These are phyloP conservation scores for Phaethornis superciliosus DNA, from an alignment of 2,113 vertebrate species.

Conservation along the genomic window DNA sequence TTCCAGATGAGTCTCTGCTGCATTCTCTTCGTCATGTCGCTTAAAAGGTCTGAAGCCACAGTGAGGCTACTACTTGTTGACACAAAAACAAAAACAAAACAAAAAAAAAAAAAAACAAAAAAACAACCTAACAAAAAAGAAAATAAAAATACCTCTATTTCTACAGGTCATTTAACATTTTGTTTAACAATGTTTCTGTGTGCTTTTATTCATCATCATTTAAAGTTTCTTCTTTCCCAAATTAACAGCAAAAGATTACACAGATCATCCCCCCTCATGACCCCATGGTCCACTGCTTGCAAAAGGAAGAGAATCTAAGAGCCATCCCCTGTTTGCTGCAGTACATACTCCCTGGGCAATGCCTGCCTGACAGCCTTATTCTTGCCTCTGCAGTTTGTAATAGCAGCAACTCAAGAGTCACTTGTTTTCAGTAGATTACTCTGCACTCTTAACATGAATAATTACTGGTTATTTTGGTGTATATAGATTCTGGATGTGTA, in stretches of 20 bases:
- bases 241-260: neutral
- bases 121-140: neutral
- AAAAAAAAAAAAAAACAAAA: too few relatives aligned
- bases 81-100: neutral
- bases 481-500: neutral
- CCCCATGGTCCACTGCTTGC: neutral
- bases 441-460: neutral
- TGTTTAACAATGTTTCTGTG: neutral
- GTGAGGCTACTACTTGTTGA: neutral
- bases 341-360: neutral
- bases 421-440: fast-evolving
- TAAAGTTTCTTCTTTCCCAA: neutral
- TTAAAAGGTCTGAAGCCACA: neutral
- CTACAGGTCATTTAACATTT: neutral
- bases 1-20: neutral
- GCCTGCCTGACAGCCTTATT: neutral
- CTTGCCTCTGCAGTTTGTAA: neutral
- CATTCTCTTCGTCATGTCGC: neutral
- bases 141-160: neutral
- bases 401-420: neutral
- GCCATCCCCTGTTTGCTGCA: neutral
- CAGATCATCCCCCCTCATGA: neutral
- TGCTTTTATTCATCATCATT: neutral
- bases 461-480: neutral
- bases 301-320: neutral